Percentiles rank a stretch among this genome's conserved stretches.
phyloP scores from a whole-genome alignment of 2,113 vertebrate genomes.

The Mandrillus leucophaeus region DNA sequence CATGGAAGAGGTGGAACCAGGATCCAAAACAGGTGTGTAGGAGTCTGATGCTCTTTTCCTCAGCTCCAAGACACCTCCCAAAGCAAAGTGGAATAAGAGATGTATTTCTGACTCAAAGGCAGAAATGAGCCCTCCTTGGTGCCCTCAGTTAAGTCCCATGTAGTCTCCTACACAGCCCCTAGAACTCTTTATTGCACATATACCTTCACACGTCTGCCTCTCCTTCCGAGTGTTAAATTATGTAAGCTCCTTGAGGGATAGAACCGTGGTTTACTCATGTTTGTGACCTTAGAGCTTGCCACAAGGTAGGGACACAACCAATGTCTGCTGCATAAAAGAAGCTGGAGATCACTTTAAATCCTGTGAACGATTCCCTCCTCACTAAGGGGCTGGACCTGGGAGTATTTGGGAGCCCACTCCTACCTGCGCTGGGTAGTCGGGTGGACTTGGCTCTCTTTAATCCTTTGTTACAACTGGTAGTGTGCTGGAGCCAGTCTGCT shows the following conservation, averaged over 20 bases:
- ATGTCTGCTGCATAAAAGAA: conserved; percentile 2
- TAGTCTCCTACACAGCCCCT: background rate
- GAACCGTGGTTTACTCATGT: background rate
- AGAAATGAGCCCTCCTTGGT: background rate
- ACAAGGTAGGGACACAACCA: background rate
- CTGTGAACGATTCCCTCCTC: background rate
- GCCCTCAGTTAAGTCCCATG: background rate
- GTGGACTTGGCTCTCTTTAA: background rate
- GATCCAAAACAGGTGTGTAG: background rate
- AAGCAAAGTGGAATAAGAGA: conserved; percentile 29
- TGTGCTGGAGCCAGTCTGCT: background rate
- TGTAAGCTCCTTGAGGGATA: background rate
- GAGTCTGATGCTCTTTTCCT: conserved; percentile 1
- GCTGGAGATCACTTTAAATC: background rate
- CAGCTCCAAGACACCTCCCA: background rate
- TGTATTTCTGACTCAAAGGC: conserved; percentile 14
- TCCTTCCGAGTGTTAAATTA: background rate
- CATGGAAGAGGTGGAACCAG: conserved; percentile 18
- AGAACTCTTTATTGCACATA: background rate
- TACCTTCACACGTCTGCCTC: background rate
- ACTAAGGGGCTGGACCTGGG: background rate
- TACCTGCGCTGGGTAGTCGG: background rate
- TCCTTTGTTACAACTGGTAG: background rate
- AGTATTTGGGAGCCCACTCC: background rate
- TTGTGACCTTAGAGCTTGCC: background rate